A percentile compares a stretch with the other conserved stretches of the same genome.
Evolutionary conservation across 2,888 invertebrate genomes (phyloP).

Genomic region (Parnassius orleans): DNA sequence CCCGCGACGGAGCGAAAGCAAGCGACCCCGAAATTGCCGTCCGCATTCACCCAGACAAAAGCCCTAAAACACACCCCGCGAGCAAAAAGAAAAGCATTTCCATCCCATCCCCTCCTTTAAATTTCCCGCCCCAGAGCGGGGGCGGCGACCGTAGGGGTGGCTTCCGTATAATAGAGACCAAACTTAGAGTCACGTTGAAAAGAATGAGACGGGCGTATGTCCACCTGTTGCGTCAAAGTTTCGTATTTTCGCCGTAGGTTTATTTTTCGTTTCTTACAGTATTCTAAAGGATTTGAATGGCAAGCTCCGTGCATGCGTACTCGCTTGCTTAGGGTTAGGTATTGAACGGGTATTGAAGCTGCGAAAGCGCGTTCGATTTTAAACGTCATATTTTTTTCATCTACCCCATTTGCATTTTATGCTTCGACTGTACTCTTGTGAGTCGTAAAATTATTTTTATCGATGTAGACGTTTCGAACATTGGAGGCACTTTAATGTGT

Average conservation of each 20-base stretch:
- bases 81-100: slow-evolving; percentile 79
- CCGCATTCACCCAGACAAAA: slow-evolving; percentile 81
- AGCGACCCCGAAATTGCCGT: slow-evolving; percentile 79
- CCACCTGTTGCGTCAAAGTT: slow-evolving; percentile 76
- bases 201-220: slow-evolving; percentile 78
- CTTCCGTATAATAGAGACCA: slow-evolving; percentile 73
- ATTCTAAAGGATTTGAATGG: slow-evolving; percentile 71
- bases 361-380: slow-evolving; percentile 52
- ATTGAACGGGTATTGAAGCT: slow-evolving; percentile 62
- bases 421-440: slow-evolving; percentile 22
- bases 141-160: slow-evolving; percentile 77
- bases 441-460: slow-evolving; percentile 22
- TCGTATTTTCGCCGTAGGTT: slow-evolving; percentile 71
- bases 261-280: slow-evolving; percentile 73
- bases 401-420: slow-evolving; percentile 20
- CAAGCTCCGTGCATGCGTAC: slow-evolving; percentile 67
- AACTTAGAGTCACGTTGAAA: slow-evolving; percentile 72
- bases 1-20: slow-evolving; percentile 65
- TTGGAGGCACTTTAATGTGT: slow-evolving; percentile 20
- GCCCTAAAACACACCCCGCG: slow-evolving; percentile 76
- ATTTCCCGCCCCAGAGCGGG: slow-evolving; percentile 77
- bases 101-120: slow-evolving; percentile 75
- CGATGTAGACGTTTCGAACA: slow-evolving; percentile 5
- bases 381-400: slow-evolving; percentile 31
- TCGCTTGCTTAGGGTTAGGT: slow-evolving; percentile 48